Conservation (phyloP, 2,797 vertebrate genomes). For the Acanthiza pusilla region DNA sequence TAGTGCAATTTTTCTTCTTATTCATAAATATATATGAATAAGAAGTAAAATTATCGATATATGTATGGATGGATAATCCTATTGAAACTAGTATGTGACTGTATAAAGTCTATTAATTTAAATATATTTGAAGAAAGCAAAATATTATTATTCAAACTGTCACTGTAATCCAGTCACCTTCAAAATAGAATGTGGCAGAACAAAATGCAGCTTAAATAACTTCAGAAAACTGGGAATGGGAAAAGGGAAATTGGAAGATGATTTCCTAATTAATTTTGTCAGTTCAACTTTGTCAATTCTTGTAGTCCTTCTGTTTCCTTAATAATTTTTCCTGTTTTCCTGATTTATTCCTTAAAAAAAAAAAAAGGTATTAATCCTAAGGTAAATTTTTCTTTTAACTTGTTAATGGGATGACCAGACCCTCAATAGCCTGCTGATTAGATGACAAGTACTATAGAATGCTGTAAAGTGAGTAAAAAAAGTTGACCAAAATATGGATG, state of each 20-base stretch:
- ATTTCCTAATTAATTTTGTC: not conserved
- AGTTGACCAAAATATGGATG: not conserved
- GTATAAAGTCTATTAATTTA: not conserved
- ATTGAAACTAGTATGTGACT: not conserved
- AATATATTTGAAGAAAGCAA: not conserved
- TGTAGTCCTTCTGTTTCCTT: not conserved
- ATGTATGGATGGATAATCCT: not conserved
- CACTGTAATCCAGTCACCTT: not conserved
- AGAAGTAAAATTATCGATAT: too few species aligned
- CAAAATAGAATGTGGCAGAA: not conserved
- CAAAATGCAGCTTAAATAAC: not conserved
- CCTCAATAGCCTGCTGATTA: not conserved
- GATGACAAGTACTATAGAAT: not conserved
- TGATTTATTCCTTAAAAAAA: not conserved
- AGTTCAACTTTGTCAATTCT: not conserved
- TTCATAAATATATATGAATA: too few species aligned
- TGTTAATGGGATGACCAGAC: not conserved
- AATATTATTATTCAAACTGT: not conserved
- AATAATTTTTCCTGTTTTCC: not conserved
- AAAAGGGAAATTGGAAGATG: not conserved
- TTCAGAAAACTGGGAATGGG: not conserved
- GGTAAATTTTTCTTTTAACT: not conserved
- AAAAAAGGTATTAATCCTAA: not conserved
- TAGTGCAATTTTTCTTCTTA: not conserved
- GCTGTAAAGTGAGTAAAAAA: not conserved